Evolutionary conservation across 2,888 invertebrate species (phyloP).

Genomic region (Nysson spinosus): DNA sequence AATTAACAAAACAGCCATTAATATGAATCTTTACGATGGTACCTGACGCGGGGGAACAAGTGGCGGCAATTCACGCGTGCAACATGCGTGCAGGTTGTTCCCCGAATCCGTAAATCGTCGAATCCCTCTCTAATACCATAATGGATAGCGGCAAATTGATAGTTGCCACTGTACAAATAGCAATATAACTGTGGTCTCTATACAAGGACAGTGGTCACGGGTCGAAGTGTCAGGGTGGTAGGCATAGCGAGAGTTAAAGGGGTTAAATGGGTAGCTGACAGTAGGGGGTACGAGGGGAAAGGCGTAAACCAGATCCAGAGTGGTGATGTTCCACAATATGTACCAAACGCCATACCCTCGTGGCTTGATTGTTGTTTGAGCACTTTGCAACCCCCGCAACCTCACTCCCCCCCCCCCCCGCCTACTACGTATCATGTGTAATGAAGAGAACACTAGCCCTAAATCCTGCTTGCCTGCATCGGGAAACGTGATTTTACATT

Average conservation of each 20-base stretch:
- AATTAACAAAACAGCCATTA: no score
- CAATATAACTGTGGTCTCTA: conserved; percentile 57
- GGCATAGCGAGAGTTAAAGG: conserved; percentile 54
- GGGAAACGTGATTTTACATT: neutral
- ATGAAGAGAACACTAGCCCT: conserved; percentile 45
- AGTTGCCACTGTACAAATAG: conserved; percentile 66
- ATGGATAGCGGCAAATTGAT: conserved; percentile 70
- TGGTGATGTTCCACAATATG: conserved; percentile 64
- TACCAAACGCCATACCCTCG: conserved; percentile 52
- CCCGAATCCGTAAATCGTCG: conserved; percentile 48
- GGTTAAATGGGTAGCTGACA: conserved; percentile 46
- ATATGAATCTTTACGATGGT: no score
- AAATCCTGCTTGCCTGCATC: conserved; percentile 4
- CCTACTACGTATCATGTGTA: conserved; percentile 37
- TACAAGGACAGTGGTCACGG: conserved; percentile 43
- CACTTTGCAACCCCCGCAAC: conserved; percentile 54
- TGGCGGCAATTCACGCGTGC: conserved; percentile 16
- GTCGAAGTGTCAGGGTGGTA: conserved; percentile 49
- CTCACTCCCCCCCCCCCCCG: neutral
- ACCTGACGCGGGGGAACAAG: no score
- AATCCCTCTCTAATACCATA: conserved; percentile 63
- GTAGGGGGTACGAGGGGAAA: conserved; percentile 2
- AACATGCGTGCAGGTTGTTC: neutral
- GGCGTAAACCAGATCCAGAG: conserved; percentile 37
- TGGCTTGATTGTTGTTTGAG: conserved; percentile 65